A percentile compares a stretch with the other conserved stretches of the same genome.
Conservation (phyloP, 2,113 vertebrate genomes). For the Trematocara zebra region DNA sequence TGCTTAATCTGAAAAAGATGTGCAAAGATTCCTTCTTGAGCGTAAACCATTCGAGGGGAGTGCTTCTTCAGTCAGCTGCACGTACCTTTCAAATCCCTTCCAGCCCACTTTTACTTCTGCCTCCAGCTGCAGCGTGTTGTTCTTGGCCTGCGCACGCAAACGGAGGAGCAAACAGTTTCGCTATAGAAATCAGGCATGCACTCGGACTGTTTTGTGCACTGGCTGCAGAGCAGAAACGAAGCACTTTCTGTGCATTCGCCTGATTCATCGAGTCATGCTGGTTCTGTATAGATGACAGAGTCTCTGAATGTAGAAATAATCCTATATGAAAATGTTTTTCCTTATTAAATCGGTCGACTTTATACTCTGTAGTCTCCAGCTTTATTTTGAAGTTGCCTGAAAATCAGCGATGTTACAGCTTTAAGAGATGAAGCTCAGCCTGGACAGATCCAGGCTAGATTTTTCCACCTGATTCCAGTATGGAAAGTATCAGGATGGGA, state of each 20-base stretch:
- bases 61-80: slow-evolving; percentile 10
- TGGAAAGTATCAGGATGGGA: neutral
- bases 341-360: neutral
- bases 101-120: neutral
- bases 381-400: neutral
- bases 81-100: neutral
- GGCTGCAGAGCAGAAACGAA: neutral
- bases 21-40: slow-evolving; percentile 29
- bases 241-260: neutral
- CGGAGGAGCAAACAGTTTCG: slow-evolving; percentile 51
- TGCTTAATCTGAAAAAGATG: neutral
- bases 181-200: slow-evolving; percentile 11
- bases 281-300: neutral
- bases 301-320: neutral
- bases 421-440: neutral
- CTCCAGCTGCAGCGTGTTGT: slow-evolving; percentile 64
- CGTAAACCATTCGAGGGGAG: slow-evolving; percentile 45
- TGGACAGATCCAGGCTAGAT: neutral
- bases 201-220: neutral
- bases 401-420: neutral
- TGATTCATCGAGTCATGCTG: neutral
- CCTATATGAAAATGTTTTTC: neutral
- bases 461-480: neutral
- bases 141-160: slow-evolving; percentile 44
- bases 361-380: accelerated